Evolutionary conservation across 1,140 invertebrate genomes (phyloP).

Genomic region (Brachionus rotundiformis): DNA sequence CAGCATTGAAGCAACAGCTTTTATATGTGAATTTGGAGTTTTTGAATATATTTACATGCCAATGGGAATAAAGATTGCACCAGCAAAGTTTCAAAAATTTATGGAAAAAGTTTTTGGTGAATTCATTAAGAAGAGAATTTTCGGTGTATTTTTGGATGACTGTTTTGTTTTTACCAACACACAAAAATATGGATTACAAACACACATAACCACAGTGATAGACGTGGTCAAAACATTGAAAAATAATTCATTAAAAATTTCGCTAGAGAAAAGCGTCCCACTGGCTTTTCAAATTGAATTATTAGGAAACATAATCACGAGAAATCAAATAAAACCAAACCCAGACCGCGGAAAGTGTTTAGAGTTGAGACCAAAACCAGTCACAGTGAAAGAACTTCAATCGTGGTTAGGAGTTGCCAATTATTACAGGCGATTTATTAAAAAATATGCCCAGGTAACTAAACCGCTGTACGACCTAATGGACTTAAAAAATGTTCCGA

Average conservation of each 20-base stretch:
- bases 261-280: background rate
- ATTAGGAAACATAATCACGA: background rate
- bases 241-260: background rate
- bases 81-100: background rate
- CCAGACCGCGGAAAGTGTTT: conserved; percentile 1
- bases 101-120: conserved; percentile 12
- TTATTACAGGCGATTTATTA: conserved; percentile 57
- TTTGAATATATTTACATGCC: background rate
- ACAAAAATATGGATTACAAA: conserved; percentile 29
- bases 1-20: background rate
- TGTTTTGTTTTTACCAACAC: conserved; percentile 16
- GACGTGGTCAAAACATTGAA: background rate
- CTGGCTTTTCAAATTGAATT: background rate
- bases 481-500: too few relatives aligned
- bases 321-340: conserved; percentile 15
- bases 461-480: conserved; percentile 51
- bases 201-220: background rate
- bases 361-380: conserved; percentile 1
- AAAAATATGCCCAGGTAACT: conserved; percentile 54
- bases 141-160: conserved; percentile 14
- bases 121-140: conserved; percentile 6
- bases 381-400: conserved; percentile 45
- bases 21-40: background rate
- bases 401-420: conserved; percentile 57
- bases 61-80: background rate